Evolutionary conservation across 2,888 invertebrate genomes (phyloP).

Genomic region (Corythucha ciliata): DNA sequence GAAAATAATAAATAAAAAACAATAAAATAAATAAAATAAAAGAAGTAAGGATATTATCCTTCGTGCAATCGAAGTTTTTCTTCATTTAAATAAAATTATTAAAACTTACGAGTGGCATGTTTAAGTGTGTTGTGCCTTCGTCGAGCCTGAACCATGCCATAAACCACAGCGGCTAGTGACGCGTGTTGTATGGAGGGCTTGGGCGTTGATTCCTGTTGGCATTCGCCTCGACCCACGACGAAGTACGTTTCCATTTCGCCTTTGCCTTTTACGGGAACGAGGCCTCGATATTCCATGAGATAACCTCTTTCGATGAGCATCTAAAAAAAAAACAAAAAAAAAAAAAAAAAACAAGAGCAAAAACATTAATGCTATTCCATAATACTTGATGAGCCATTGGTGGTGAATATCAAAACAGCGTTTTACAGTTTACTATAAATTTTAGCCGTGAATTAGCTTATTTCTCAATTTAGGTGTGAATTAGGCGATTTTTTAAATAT

Average conservation of each 20-base stretch:
- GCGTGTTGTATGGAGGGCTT: constrained; percentile 59
- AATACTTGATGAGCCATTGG: background rate
- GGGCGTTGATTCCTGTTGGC: constrained; percentile 51
- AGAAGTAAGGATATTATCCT: too few relatives aligned
- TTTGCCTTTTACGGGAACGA: constrained; percentile 87
- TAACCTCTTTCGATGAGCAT: constrained; percentile 65
- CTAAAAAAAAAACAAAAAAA: constrained; percentile 43
- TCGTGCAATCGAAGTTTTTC: too few relatives aligned
- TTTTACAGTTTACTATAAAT: too few relatives aligned
- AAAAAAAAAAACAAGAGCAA: constrained; percentile 26
- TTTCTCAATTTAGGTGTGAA: too few relatives aligned
- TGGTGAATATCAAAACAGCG: too few relatives aligned
- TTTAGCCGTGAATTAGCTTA: too few relatives aligned
- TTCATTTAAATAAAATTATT: background rate
- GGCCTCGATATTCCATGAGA: constrained; percentile 65
- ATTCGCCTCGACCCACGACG: constrained; percentile 54
- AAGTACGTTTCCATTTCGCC: constrained; percentile 94
- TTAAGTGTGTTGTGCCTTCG: constrained; percentile 49
- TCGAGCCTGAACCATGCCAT: constrained; percentile 76
- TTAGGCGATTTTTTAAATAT: too few relatives aligned
- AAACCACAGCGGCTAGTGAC: constrained; percentile 78
- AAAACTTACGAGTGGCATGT: constrained; percentile 34
- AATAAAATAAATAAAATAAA: too few relatives aligned
- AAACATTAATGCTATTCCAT: background rate
- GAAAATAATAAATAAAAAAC: too few relatives aligned